Percentiles rank a stretch among this genome's conserved stretches.
phyloP scores from a whole-genome alignment of 2,888 invertebrate genomes.

The Heliconius ethilla region DNA sequence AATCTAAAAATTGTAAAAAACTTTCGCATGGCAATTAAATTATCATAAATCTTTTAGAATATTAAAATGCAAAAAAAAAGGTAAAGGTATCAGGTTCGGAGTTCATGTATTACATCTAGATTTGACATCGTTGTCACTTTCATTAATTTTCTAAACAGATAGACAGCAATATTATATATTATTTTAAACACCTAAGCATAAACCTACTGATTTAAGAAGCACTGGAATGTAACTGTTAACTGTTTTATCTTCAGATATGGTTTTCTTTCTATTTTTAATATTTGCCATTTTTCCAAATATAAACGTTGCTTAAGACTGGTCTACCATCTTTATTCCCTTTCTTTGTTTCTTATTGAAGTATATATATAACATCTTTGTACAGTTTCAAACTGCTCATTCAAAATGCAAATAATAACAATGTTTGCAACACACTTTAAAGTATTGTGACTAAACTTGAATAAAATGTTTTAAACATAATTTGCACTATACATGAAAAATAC shows the following conservation, averaged over 20 bases:
- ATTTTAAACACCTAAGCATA: slow-evolving; percentile 47
- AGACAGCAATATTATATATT: slow-evolving; percentile 26
- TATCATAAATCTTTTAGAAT: slow-evolving; percentile 18
- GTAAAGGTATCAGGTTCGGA: slow-evolving; percentile 6
- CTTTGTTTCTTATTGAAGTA: background rate
- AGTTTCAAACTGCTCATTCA: background rate
- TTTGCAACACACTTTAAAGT: background rate
- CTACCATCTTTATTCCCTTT: background rate
- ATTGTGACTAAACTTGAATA: background rate
- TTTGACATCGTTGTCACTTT: slow-evolving; percentile 34
- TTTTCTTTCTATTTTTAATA: background rate
- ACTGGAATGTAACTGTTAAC: slow-evolving; percentile 62
- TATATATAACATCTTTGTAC: too few relatives aligned
- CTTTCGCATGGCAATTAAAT: slow-evolving; percentile 25
- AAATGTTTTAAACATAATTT: background rate
- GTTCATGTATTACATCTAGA: slow-evolving; percentile 13
- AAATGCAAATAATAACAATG: background rate
- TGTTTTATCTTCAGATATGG: background rate
- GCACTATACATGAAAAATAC: background rate
- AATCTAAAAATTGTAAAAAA: slow-evolving; percentile 45
- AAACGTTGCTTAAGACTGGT: background rate
- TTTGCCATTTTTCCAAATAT: background rate
- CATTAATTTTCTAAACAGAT: slow-evolving; percentile 28
- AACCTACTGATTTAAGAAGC: slow-evolving; percentile 62
- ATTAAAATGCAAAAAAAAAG: slow-evolving; percentile 6